phyloP scores from a whole-genome alignment of 2,113 vertebrate species.

The Xyliphius kryptos region DNA sequence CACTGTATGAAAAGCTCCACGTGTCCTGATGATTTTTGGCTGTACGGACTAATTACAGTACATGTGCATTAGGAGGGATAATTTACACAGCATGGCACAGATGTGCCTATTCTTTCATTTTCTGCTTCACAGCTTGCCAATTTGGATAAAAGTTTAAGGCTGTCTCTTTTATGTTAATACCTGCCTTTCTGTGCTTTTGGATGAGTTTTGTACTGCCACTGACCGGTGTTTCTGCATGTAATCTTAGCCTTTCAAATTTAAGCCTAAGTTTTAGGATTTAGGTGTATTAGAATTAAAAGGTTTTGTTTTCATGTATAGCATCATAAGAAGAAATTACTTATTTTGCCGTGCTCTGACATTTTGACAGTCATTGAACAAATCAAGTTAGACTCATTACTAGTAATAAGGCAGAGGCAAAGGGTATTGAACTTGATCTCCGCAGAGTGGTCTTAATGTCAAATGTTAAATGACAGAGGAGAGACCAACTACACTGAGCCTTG shows the following conservation, averaged over 20 bases:
- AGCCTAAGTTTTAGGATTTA: too few species aligned
- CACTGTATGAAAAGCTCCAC: background rate
- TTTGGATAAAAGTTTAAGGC: background rate
- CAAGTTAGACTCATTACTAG: too few species aligned
- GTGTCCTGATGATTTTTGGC: conserved; percentile 1
- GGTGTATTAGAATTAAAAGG: too few species aligned
- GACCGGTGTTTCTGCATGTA: background rate
- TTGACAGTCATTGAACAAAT: too few species aligned
- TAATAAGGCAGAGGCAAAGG: too few species aligned
- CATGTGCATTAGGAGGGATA: conserved; percentile 18
- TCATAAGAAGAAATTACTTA: too few species aligned
- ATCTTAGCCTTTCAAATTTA: background rate
- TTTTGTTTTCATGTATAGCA: too few species aligned
- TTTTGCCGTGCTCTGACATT: too few species aligned
- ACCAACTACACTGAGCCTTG: background rate
- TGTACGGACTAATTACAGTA: conserved; percentile 14
- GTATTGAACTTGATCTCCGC: too few species aligned
- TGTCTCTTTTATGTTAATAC: background rate
- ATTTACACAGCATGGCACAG: conserved; percentile 16
- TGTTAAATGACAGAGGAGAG: background rate
- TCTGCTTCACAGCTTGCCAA: conserved; percentile 14
- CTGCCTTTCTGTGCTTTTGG: background rate
- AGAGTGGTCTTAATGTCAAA: too few species aligned
- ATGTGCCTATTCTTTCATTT: conserved; percentile 22
- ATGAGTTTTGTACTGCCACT: background rate